Evolutionary conservation across 1,140 invertebrate genomes (phyloP).

Genomic region (Linepithema humile): DNA sequence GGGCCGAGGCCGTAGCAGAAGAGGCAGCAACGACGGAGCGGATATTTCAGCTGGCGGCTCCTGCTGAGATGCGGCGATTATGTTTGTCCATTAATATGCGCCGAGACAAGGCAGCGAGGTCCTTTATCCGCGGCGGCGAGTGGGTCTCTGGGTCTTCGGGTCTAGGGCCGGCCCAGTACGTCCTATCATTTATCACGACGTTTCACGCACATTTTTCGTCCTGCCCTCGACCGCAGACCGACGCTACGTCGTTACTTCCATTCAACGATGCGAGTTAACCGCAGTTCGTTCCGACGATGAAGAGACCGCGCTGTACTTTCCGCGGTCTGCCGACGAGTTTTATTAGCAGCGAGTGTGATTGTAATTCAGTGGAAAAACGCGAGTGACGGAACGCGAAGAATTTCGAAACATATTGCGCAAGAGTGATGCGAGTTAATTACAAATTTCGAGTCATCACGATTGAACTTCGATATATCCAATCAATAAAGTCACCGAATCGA

Average conservation of each 20-base stretch:
- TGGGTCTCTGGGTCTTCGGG: conserved; percentile 82
- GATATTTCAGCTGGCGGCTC: conserved; percentile 76
- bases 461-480: too few species aligned
- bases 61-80: conserved; percentile 83
- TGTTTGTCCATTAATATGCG: conserved; percentile 84
- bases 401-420: too few species aligned
- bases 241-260: not conserved
- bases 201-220: conserved; percentile 75
- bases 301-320: not conserved
- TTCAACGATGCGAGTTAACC: not conserved
- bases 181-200: conserved; percentile 82
- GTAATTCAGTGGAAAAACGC: not conserved
- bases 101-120: conserved; percentile 79
- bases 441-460: too few species aligned
- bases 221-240: conserved; percentile 39
- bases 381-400: not conserved
- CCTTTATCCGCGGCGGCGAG: conserved; percentile 71
- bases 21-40: conserved; percentile 65
- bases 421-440: too few species aligned
- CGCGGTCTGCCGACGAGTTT: not conserved
- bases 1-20: conserved; percentile 55
- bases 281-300: not conserved
- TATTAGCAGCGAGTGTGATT: not conserved
- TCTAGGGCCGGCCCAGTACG: conserved; percentile 74
- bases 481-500: too few species aligned